These are phyloP conservation scores for Scalopus aquaticus DNA, from an alignment of 2,113 vertebrate genomes.

Conservation along the genomic window DNA sequence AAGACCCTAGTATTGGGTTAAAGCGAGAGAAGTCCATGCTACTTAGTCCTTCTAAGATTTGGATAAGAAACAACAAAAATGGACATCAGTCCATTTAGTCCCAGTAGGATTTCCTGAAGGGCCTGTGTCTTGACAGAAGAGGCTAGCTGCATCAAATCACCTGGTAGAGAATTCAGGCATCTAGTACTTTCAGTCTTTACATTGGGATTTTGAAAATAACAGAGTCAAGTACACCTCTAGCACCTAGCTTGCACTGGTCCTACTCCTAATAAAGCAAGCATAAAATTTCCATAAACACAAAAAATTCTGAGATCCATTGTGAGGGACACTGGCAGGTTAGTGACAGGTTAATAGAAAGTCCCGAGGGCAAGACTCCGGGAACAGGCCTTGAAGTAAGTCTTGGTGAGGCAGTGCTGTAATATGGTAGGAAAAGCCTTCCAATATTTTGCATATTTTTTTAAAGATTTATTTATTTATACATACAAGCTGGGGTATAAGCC, in stretches of 20 bases:
- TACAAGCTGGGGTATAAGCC: too few relatives aligned
- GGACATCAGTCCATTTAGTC: background rate
- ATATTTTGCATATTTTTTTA: background rate
- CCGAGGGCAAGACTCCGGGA: background rate
- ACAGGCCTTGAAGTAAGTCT: background rate
- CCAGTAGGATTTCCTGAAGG: background rate
- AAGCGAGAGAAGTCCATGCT: background rate
- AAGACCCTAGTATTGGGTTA: background rate
- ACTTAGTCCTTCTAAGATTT: background rate
- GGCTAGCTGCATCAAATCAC: background rate
- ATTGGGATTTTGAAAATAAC: background rate
- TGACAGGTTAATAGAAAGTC: background rate
- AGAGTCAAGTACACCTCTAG: background rate
- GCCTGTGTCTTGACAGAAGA: background rate
- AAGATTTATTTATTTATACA: too few relatives aligned
- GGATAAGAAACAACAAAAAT: background rate
- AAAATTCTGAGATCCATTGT: background rate
- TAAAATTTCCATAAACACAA: background rate
- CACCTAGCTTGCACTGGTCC: background rate
- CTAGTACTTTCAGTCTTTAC: background rate
- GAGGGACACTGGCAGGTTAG: background rate
- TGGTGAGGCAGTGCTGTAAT: background rate
- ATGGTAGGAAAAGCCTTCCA: background rate
- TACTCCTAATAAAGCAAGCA: background rate
- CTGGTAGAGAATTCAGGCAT: background rate